Percentiles rank a stretch among this genome's conserved stretches.
Evolutionary conservation across 2,888 invertebrate genomes (phyloP).

Genomic region (Drosophila greeni): DNA sequence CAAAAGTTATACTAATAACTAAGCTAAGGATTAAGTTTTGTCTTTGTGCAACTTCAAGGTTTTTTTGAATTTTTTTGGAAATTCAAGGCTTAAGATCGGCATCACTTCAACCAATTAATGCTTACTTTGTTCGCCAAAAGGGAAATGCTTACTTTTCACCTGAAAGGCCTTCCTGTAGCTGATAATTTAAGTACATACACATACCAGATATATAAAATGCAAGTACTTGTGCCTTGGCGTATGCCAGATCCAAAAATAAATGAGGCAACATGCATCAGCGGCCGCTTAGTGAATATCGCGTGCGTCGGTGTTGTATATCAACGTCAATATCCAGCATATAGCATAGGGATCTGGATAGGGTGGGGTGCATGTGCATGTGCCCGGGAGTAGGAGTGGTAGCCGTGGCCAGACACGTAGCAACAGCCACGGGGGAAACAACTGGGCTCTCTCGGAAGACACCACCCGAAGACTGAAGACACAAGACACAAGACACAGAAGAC

Average conservation of each 20-base stretch:
- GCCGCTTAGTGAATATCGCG: slow-evolving; percentile 59
- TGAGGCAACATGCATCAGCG: slow-evolving; percentile 50
- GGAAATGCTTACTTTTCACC: slow-evolving; percentile 11
- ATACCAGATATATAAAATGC: not conserved
- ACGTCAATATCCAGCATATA: slow-evolving; percentile 66
- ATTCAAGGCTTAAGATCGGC: not conserved
- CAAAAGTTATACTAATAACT: no score
- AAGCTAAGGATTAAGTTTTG: not conserved
- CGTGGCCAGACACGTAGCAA: slow-evolving; percentile 59
- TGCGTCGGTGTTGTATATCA: slow-evolving; percentile 70
- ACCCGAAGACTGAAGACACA: slow-evolving; percentile 33
- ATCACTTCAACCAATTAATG: slow-evolving; percentile 1
- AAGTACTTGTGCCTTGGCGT: slow-evolving; percentile 32
- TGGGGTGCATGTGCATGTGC: slow-evolving; percentile 60
- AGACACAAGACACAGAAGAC: slow-evolving; percentile 43
- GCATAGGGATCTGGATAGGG: slow-evolving; percentile 56
- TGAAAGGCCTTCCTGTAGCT: slow-evolving; percentile 9
- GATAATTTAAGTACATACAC: slow-evolving; percentile 1
- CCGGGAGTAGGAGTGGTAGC: slow-evolving; percentile 65
- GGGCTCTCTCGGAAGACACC: slow-evolving; percentile 27
- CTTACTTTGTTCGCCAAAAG: not conserved
- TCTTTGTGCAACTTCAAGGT: not conserved
- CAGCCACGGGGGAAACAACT: slow-evolving; percentile 36
- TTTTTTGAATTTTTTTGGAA: not conserved
- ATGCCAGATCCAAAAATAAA: slow-evolving; percentile 67